phyloP scores from a whole-genome alignment of 2,888 invertebrate species.

The Apamea anceps region DNA sequence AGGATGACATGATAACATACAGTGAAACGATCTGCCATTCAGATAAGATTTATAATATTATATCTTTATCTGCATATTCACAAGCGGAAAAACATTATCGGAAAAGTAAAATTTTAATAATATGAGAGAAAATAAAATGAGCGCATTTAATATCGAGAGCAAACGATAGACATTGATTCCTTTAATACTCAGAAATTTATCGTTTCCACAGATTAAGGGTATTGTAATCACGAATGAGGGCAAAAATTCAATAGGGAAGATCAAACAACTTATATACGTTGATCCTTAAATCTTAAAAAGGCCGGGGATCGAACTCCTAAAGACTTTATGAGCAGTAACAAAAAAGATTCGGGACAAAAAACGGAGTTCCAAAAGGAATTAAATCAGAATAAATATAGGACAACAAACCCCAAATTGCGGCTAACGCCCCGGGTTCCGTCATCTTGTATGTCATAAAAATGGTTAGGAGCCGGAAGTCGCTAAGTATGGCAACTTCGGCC shows the following conservation, averaged over 20 bases:
- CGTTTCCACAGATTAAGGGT: constrained; percentile 49
- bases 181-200: constrained; percentile 31
- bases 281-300: constrained; percentile 60
- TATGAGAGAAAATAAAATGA: constrained; percentile 14
- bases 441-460: constrained; percentile 60
- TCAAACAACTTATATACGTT: constrained; percentile 60
- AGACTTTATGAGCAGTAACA: constrained; percentile 58
- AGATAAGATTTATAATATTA: not conserved
- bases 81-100: not conserved
- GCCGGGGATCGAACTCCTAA: constrained; percentile 48
- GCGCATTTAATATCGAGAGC: constrained; percentile 26
- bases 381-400: constrained; percentile 58
- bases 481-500: constrained; percentile 60
- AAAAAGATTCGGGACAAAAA: constrained; percentile 49
- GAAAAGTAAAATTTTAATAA: not conserved
- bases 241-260: constrained; percentile 48
- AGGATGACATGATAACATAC: constrained; percentile 6
- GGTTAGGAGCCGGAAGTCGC: constrained; percentile 60
- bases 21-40: constrained; percentile 2
- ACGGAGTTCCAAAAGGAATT: constrained; percentile 53
- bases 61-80: too few relatives aligned
- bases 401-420: constrained; percentile 54
- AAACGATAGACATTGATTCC: constrained; percentile 11
- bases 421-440: constrained; percentile 44
- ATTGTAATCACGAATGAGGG: constrained; percentile 57